Evolutionary conservation across 1,140 invertebrate species (phyloP), one percentile per base, ranked within the genome.

Genomic region (Drosophila setifemur): DNA sequence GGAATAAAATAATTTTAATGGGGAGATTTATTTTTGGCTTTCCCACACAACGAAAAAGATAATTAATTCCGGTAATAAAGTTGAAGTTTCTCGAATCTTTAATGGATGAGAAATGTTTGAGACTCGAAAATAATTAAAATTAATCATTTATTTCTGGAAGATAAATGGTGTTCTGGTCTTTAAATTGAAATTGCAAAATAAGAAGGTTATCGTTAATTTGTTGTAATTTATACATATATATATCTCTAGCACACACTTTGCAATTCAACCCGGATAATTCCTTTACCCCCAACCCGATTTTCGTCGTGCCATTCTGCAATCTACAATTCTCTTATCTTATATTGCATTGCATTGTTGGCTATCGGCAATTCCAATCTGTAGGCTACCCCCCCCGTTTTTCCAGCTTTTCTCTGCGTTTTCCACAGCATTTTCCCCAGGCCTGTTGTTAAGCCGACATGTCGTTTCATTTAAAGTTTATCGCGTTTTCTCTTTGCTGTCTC

Each of bases 381-480:
- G 61, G 58, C 61, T 64, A 12, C 21, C n/a, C n/a, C n/a, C 25
- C 54, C 55, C 11, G 19, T 26, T 60, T 43, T 25, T 35, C 21
- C 28, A 14, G n/a, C 8, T 40, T 42, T 14, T 14, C 28, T 14
- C 35, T 9, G 25, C 25, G 1, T 53, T 43, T 42, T 11, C 37
- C 29, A 4, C 4, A 37, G 39, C 55, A 29, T 25, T 63, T 48
- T 66, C 21, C 25, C 52, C 44, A n/a, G 1, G 25, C 69, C 69
- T 35, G 57, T 73, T 35, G 57, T 73, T 73, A 73, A 73, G 69
- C 47, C 69, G 57, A 73, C 69, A 72, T 72, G 57, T 54, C 57
- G 69, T 73, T 72, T 72, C 69, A 64, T 73, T 73, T 73, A 72
- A 73, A 73, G 68, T 73, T 73, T 73, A 73, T 72, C 68, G 69